Base-by-base conservation (phyloP, 2,113 vertebrate species). In the Erythrolamprus reginae region DNA sequence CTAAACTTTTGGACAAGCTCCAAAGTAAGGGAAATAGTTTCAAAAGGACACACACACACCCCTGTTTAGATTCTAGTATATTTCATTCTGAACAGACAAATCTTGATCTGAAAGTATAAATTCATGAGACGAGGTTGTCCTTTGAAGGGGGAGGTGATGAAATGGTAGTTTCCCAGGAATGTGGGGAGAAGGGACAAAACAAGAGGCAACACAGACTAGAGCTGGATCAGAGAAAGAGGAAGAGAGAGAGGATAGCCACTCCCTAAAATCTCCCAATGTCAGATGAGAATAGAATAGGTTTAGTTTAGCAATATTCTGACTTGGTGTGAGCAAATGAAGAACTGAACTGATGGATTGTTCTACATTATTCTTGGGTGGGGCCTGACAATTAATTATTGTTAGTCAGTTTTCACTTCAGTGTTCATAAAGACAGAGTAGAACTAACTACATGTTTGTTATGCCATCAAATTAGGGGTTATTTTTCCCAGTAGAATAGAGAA, bases 1-100 rank as follows among this genome's bases (percentile, higher is more conserved):
- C 98, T 90, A 99, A 98, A 95, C 98, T 99, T 53, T 94, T 99
- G 96, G 99, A 99, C 97, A 99, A 99, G 93, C 98, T 99, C 90
- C 99, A 99, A 96, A 99, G 99, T 99, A 97, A 98, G 99, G 96
- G 91, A 70, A 90, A 65, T 82, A 88, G 82, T 90, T 92, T 94
- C 93, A 33, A 92, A 77, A 86, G 52, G 89, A 48, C 89, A 92
- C 70, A 65, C 70, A 65, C 89, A 55, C 45, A 88, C 55, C 89
- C 6, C 88, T 45, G 26, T 48, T 61, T 87, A 91, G 26, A 61
- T 92, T 91, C n/a, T 5, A 10, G 23, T 90, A 9, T 10, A 9
- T 89, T 50, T 56, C 33, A 65, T 0, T 89, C 88, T 48, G 12
- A 1, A 9, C 55, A 52, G 23, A 84, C 17, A 82, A 0, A 0